Conservation (phyloP, 2,888 invertebrate species). For the Ornithoptera alexandrae region DNA sequence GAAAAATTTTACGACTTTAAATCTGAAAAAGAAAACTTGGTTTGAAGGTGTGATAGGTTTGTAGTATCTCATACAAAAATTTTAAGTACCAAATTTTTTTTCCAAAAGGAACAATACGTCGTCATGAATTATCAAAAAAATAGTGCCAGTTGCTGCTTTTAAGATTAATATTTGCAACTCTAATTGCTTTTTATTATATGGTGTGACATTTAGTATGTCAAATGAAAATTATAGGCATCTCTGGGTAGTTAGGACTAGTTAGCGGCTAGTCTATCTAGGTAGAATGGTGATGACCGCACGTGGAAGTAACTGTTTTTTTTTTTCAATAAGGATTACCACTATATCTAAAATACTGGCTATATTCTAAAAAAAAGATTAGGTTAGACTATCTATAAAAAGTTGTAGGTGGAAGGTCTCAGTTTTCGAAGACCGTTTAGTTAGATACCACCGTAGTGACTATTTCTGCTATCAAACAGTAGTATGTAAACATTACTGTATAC, state of each 20-base stretch:
- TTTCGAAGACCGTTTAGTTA: too few relatives aligned
- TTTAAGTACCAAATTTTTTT: not conserved
- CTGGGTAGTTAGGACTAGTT: not conserved
- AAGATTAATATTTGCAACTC: not conserved
- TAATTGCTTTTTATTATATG: too few relatives aligned
- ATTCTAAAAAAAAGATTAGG: too few relatives aligned
- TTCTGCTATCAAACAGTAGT: too few relatives aligned
- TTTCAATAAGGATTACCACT: too few relatives aligned
- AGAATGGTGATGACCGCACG: not conserved
- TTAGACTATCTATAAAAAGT: too few relatives aligned
- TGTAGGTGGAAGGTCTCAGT: too few relatives aligned
- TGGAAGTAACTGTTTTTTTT: not conserved
- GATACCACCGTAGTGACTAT: too few relatives aligned
- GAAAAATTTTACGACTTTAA: not conserved
- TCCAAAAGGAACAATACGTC: not conserved
- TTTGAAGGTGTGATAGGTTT: not conserved
- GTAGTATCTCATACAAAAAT: not conserved
- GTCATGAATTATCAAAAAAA: not conserved
- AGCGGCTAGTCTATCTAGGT: not conserved
- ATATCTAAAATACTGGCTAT: too few relatives aligned
- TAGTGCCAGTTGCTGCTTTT: not conserved
- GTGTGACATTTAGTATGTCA: too few relatives aligned
- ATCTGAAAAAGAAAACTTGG: not conserved
- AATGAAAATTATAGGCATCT: not conserved
- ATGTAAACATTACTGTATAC: too few relatives aligned